Base-by-base conservation (phyloP, 1,140 invertebrate species). In the Caenorhabditis latens region DNA sequence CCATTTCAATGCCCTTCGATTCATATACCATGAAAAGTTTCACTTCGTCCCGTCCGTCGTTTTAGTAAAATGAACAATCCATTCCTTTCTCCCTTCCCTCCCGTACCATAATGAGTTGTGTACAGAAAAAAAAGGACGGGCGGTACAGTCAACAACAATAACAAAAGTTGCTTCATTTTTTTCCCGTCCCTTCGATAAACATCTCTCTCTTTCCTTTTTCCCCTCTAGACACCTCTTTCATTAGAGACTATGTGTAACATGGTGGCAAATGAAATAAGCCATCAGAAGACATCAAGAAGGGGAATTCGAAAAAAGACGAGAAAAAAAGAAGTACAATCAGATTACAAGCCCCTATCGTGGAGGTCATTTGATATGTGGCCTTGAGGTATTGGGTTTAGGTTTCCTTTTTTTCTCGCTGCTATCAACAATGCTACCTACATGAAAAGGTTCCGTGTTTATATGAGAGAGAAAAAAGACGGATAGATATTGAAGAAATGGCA, bases 301-400 rank as follows among this genome's bases (percentile, higher is more conserved):
- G 55, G n/a, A 16, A 16, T 58, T 58, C 11, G 55, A 58, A 58
- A 58, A 19, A n/a, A n/a, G n/a, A n/a, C n/a, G n/a, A n/a, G n/a
- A n/a, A 58, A 58, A 19, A 4, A 58, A 58, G n/a, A 53, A 53
- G 50, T 58, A 58, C 55, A 58, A 58, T 58, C 55, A 58, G 55
- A 58, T 58, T 58, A 58, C 55, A 58, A 5, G 55, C 55, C n/a
- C n/a, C n/a, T 58, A 58, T 58, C n/a, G 14, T 58, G 13, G 55
- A 58, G 55, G 55, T 58, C 55, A 58, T 58, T 58, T 58, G 55
- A 58, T 58, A 58, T 58, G 4, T 4, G 55, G 14, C 55, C 55
- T 58, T 58, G 55, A n/a, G 14, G 13, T 14, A n/a, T 14, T 16
- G 19, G 55, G n/a, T 7, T 14, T 19, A 7, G 55, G 55, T 58